Evolutionary conservation across 2,888 invertebrate genomes (phyloP).

Genomic region (Fragum whitleyi): DNA sequence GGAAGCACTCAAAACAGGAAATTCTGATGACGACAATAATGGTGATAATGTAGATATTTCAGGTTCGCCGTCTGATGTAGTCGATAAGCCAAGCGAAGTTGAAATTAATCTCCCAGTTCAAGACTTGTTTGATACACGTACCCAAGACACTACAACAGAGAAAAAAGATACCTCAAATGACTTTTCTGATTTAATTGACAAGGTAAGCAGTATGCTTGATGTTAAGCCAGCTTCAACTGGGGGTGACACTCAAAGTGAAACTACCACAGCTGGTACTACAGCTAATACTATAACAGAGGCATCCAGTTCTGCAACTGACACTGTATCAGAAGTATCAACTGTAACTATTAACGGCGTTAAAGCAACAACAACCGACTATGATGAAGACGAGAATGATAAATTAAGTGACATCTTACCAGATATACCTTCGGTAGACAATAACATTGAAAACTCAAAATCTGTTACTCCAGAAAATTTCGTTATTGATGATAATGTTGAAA

Average conservation of each 20-base stretch:
- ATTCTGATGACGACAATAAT: not conserved
- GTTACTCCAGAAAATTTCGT: not conserved
- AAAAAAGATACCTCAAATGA: not conserved
- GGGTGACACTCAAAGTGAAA: not conserved
- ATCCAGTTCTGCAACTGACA: too few relatives aligned
- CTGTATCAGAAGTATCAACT: too few relatives aligned
- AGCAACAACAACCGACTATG: not conserved
- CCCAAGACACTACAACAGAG: not conserved
- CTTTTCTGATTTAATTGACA: not conserved
- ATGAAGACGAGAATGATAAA: not conserved
- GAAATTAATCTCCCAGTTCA: not conserved
- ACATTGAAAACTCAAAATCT: not conserved
- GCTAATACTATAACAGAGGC: not conserved
- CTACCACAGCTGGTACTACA: not conserved
- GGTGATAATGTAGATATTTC: not conserved
- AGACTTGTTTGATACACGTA: not conserved
- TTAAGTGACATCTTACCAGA: not conserved
- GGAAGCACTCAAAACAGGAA: not conserved
- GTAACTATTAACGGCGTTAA: too few relatives aligned
- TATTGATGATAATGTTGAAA: not conserved
- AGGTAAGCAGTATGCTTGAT: not conserved
- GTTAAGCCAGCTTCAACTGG: not conserved
- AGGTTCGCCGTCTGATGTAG: not conserved
- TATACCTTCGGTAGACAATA: not conserved
- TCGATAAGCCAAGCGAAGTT: not conserved